Conservation (phyloP, 2,797 vertebrate species). For the Amblyopsis hoosieri region DNA sequence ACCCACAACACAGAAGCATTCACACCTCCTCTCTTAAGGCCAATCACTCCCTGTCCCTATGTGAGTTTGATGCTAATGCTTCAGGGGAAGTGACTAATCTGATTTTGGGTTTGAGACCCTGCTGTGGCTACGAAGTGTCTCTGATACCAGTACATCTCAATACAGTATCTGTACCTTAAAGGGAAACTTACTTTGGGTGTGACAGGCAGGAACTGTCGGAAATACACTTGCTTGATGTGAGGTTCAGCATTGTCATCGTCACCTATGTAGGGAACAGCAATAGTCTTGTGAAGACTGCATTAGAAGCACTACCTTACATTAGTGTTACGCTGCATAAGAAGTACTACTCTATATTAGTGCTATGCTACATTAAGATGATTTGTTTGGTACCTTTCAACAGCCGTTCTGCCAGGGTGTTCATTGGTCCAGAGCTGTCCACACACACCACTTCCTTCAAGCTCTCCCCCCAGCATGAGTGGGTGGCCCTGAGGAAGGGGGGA, state of each 20-base stretch:
- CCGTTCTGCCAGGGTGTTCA: conserved; percentile 85
- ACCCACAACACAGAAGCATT: too few relatives aligned
- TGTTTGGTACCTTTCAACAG: conserved; percentile 80
- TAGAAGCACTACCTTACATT: neutral
- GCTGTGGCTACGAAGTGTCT: too few relatives aligned
- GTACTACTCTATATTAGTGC: neutral
- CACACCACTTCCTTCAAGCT: conserved; percentile 85
- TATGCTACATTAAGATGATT: neutral
- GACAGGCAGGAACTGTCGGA: conserved; percentile 88
- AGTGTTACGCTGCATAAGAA: neutral
- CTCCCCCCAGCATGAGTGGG: conserved; percentile 80
- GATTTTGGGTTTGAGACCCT: too few relatives aligned
- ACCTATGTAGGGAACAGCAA: conserved; percentile 62
- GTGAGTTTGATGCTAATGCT: too few relatives aligned
- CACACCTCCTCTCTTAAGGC: too few relatives aligned
- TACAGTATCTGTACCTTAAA: neutral
- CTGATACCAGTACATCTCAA: too few relatives aligned
- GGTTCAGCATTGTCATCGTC: conserved; percentile 68
- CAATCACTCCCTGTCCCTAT: too few relatives aligned
- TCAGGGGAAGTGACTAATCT: too few relatives aligned
- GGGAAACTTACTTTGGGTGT: conserved; percentile 82
- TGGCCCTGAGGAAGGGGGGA: conserved; percentile 75
- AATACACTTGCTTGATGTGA: conserved; percentile 83
- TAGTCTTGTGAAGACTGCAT: neutral
- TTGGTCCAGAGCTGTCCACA: conserved; percentile 84